Percentiles rank a stretch among this genome's conserved stretches.
These are phyloP conservation scores for Mormyrops boulengeri DNA, from an alignment of 2,797 vertebrate species.

Conservation along the genomic window DNA sequence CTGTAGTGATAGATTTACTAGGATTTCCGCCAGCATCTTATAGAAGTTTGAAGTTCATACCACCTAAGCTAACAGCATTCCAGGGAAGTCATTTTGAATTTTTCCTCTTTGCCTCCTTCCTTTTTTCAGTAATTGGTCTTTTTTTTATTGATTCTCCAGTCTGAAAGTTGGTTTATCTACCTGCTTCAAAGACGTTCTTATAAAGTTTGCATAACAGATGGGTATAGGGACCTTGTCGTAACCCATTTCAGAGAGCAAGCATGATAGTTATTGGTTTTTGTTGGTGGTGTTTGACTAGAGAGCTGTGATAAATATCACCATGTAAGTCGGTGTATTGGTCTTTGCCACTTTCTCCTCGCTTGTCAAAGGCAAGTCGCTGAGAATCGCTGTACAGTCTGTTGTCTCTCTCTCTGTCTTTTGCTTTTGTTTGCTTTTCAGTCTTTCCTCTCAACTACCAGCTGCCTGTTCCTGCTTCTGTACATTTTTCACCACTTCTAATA, in stretches of 20 bases:
- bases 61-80: neutral
- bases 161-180: neutral
- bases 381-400: neutral
- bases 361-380: neutral
- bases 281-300: neutral
- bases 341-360: neutral
- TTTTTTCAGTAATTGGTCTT: neutral
- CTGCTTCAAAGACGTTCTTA: neutral
- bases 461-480: neutral
- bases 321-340: neutral
- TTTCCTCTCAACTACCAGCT: neutral
- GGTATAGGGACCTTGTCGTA: neutral
- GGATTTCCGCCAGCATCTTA: neutral
- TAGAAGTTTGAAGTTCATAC: neutral
- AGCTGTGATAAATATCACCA: neutral
- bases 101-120: neutral
- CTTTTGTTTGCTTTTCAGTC: neutral
- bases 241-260: neutral
- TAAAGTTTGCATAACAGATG: neutral
- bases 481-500: neutral
- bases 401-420: neutral
- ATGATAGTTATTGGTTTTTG: neutral
- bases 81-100: neutral
- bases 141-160: neutral
- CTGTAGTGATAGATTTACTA: neutral